Base-by-base conservation (phyloP, 2,888 invertebrate genomes). In the Cheilosia grossa region DNA sequence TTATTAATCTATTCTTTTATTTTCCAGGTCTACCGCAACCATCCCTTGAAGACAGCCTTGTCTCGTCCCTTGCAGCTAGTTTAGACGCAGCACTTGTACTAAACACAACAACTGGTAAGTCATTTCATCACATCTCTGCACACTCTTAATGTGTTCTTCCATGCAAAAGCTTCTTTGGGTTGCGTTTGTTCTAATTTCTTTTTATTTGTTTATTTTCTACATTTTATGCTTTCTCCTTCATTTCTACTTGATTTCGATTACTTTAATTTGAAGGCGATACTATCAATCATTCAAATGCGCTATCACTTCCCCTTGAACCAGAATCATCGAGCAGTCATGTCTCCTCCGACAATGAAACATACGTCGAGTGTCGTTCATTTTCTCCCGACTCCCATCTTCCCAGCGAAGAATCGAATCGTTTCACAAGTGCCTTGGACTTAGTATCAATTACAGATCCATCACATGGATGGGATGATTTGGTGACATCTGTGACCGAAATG, bases 281-380 rank as follows among this genome's bases (percentile, higher is more conserved):
- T 13, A 49, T 49, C 56, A 61, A 58, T 72, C 73, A 80, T 33
- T 42, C 64, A 59, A 83, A 83, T 53, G 53, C 80, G 59, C 51
- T 83, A 64, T 80, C 66, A 69, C 58, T 70, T 64, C 80, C 80
- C 63, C 74, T 54, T 64, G 83, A 83, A 61, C 59, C 64, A 40
- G 44, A 88, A 85, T 13, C 87, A 67, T 80, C 75, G 27, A 70
- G 88, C 63, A 88, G 88, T 64, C 87, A 88, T 51, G 78, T 88
- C 33, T 89, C 89, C 56, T 90, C 90, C 13, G 90, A 90, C 75
- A 90, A 89, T 87, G 90, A 90, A 87, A 87, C 87, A 6, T 92
- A 89, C 88, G 89, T 89, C 6, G 92, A 92, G 87, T 92, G 92
- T 70, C 88, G 89, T 21, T 88, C 90, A 15, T 83, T 85, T 80